Conservation (phyloP, 2,888 invertebrate genomes). For the Heterodera filipjevi region DNA sequence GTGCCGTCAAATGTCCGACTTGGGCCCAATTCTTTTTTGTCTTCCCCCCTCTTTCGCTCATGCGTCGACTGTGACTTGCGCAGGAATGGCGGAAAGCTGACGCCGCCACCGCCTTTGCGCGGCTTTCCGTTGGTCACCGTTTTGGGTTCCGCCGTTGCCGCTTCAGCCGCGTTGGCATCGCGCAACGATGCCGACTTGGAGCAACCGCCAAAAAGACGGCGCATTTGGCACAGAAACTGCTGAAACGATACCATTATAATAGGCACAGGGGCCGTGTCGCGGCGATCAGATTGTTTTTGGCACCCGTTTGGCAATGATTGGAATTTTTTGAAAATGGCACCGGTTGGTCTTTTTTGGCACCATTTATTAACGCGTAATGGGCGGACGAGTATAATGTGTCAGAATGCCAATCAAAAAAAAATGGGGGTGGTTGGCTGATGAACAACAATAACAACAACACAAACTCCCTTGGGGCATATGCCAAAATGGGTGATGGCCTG, state of each 20-base stretch:
- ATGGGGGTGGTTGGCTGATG: no score
- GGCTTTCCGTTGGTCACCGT: neutral
- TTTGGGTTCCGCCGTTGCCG: neutral
- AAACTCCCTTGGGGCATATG: no score
- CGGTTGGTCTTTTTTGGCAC: no score
- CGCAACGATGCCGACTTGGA: neutral
- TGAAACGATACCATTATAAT: neutral
- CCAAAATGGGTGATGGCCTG: no score
- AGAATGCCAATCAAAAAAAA: no score
- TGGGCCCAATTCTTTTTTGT: slow-evolving; percentile 36
- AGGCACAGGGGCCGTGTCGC: neutral
- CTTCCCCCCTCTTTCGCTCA: slow-evolving; percentile 34
- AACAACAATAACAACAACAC: no score
- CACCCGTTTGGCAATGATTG: slow-evolving; percentile 8
- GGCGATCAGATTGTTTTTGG: neutral
- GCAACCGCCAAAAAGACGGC: slow-evolving; percentile 26
- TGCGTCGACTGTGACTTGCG: slow-evolving; percentile 49
- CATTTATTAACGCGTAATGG: no score
- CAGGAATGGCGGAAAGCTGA: slow-evolving; percentile 27
- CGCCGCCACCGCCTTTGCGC: neutral
- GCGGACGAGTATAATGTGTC: no score
- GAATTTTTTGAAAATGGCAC: no score
- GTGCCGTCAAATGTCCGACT: slow-evolving; percentile 45
- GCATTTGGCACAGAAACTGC: slow-evolving; percentile 8
- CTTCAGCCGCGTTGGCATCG: neutral